Evolutionary conservation across 2,113 vertebrate species (phyloP), one percentile per base, ranked within the genome.

Genomic region (Melanerpes formicivorus): DNA sequence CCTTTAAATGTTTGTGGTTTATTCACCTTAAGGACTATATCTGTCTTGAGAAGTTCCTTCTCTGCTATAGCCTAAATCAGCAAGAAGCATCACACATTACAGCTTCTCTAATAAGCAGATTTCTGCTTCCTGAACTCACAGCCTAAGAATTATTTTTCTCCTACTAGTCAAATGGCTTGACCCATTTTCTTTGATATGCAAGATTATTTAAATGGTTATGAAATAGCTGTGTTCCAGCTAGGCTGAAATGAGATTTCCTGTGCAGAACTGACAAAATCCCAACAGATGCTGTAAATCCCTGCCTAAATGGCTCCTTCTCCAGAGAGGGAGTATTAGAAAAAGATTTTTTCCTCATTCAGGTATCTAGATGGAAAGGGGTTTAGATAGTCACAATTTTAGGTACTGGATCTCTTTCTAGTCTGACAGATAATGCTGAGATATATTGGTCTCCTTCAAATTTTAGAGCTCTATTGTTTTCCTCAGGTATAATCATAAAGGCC

Each of bases 131-230:
- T 58, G 80, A 75, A 88, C 89, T 71, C 55, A 80, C 44, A 85
- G 84, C 26, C 50, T 30, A 72, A 90, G 63, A 88, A 23, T 62
- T n/a, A 44, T 7, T 58, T 78, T 71, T 21, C 64, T 88, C 85
- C 76, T 6, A 46, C 48, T 65, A 52, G 56, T 30, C 85, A 54
- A 92, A 87, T 73, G 15, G 71, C 34, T 85, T 92, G 94, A 90
- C 91, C 93, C 69, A 88, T 89, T 94, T 96, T 50, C 87, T 94
- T 94, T 95, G 79, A 91, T 85, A 89, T 92, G 76, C 62, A 92
- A n/a, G 46, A 65, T 86, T 88, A 90, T 90, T 90, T 64, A 94
- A 89, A 83, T 44, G 18, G 44, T 95, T 94, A 91, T 37, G 76
- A 93, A 96, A 93, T 42, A 93, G 70, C 50, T 78, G 48, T 69